These are phyloP conservation scores for Oppia nitens DNA, from an alignment of 1,140 invertebrate genomes.

Conservation along the genomic window DNA sequence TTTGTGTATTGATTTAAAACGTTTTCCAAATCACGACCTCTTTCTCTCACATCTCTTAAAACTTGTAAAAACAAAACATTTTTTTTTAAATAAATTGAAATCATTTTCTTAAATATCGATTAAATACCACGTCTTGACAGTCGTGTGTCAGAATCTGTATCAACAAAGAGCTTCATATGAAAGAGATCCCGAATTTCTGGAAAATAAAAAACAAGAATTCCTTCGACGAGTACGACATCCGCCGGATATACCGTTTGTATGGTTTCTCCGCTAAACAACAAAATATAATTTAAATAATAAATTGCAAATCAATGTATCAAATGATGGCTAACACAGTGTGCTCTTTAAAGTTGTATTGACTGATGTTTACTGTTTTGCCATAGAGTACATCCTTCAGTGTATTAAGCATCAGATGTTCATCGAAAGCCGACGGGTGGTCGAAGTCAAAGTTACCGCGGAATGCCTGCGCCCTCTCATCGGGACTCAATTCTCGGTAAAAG, in stretches of 20 bases:
- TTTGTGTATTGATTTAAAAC: slow-evolving; percentile 93
- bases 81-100: not conserved
- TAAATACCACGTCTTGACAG: slow-evolving; percentile 70
- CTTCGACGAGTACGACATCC: slow-evolving; percentile 93
- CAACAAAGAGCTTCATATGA: slow-evolving; percentile 98
- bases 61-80: slow-evolving; percentile 39
- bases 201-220: slow-evolving; percentile 95
- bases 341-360: slow-evolving; percentile 72
- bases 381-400: slow-evolving; percentile 61
- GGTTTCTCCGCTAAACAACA: slow-evolving; percentile 38
- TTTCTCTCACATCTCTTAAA: slow-evolving; percentile 79
- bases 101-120: slow-evolving; percentile 4
- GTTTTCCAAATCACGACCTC: slow-evolving; percentile 78
- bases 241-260: slow-evolving; percentile 76
- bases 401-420: slow-evolving; percentile 60
- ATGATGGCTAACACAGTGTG: slow-evolving; percentile 51
- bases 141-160: slow-evolving; percentile 93
- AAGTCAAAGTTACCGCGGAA: slow-evolving; percentile 86
- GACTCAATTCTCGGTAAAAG: slow-evolving; percentile 73
- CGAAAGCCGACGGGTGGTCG: slow-evolving; percentile 89
- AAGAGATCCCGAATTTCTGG: slow-evolving; percentile 83
- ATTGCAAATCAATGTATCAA: slow-evolving; percentile 5
- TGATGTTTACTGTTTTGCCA: slow-evolving; percentile 67
- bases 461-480: slow-evolving; percentile 63
- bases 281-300: slow-evolving; percentile 21